Base-by-base conservation (phyloP, 2,113 vertebrate species). In the Cyanoramphus novaezelandiae region DNA sequence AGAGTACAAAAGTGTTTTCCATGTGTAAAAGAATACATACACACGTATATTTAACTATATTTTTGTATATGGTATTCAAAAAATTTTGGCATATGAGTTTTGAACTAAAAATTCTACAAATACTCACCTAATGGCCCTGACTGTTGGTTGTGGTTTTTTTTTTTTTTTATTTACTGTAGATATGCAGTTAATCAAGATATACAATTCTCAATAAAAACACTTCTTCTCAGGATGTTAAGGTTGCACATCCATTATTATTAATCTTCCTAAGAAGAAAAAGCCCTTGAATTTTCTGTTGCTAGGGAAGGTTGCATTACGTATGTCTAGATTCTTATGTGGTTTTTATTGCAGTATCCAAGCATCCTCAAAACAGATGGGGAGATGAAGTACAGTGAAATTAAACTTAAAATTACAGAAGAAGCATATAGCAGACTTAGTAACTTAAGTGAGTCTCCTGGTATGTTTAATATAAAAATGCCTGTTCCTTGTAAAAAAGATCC, bases 21-120 rank as follows among this genome's bases (percentile, higher is more conserved):
- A 11, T 44, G 2, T 44, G 6, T 13, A 2, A 75, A 15, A 59
- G 15, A 59, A 2, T 70, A 1, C 11, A 29, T 4, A 9, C 1
- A 6, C 27, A 55, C 3, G 41, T 5, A 46, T 37, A 21, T 76
- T 68, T 50, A 14, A 65, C 41, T 31, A 19, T 2, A 27, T 33
- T 53, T 44, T 44, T 29, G 14, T 5, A 37, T 28, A 23, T 67
- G 59, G 39, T 82, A 21, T 3, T 62, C 1, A 7, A 52, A 39
- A 1, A 47, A n/a, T 55, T 85, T 79, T 60, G 9, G 9, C 43
- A 15, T 43, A 49, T 52, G 44, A 64, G 5, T 71, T 91, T 82
- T 79, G 17, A 76, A 75, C 31, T 47, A 52, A 62, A 44, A 52
- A 50, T 27, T 1, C 67, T 62, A n/a, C 16, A 52, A 8, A 11